Conservation (phyloP, 2,113 vertebrate genomes). For the Puntigrus tetrazona region DNA sequence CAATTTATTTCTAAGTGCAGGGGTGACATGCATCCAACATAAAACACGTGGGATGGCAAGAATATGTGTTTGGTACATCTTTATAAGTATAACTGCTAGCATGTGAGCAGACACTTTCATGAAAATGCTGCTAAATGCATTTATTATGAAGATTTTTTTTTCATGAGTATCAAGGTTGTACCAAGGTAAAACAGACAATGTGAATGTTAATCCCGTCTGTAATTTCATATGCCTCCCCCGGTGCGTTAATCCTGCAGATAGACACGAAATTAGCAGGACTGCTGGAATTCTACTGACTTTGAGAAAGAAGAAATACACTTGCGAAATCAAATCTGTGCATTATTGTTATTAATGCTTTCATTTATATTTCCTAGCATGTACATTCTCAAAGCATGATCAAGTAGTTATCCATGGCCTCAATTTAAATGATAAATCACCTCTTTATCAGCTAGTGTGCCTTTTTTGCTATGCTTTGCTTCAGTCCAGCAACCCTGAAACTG, state of each 20-base stretch:
- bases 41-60: not conserved
- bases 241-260: not conserved
- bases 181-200: not conserved
- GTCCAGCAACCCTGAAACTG: not conserved
- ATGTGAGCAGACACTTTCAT: not conserved
- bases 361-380: conserved; percentile 19
- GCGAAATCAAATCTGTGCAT: conserved; percentile 11
- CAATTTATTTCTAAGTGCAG: conserved; percentile 15
- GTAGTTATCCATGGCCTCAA: conserved; percentile 35
- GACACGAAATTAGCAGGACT: not conserved
- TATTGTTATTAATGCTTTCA: conserved; percentile 25
- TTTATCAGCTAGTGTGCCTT: not conserved
- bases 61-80: not conserved
- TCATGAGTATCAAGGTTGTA: not conserved
- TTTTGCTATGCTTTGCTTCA: not conserved
- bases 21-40: conserved; percentile 3
- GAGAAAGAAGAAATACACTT: not conserved
- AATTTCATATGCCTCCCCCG: not conserved
- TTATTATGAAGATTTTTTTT: not conserved
- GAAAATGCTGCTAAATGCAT: not conserved
- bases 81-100: not conserved
- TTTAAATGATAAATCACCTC: conserved; percentile 47
- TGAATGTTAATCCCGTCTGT: not conserved
- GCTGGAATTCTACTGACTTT: conserved; percentile 11
- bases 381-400: conserved; percentile 19